Percentiles rank a stretch among this genome's conserved stretches.
phyloP scores from a whole-genome alignment of 2,888 invertebrate genomes.

The Drosophila histrio region DNA sequence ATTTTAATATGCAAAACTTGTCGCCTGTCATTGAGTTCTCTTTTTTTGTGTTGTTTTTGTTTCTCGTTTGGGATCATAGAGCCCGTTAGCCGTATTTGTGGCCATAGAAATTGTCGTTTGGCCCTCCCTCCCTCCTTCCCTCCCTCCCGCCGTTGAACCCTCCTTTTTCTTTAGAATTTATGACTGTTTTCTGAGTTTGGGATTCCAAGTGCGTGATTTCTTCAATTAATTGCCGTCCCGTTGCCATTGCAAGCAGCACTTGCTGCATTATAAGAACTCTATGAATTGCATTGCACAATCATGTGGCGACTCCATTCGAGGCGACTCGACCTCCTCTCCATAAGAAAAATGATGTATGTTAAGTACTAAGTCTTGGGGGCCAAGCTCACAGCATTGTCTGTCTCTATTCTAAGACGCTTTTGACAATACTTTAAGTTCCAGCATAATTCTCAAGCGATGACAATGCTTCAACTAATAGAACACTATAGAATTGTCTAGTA shows the following conservation, averaged over 20 bases:
- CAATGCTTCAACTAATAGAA: constrained; percentile 52
- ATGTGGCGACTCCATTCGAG: constrained; percentile 24
- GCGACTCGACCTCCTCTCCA: constrained; percentile 1
- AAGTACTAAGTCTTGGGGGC: constrained; percentile 21
- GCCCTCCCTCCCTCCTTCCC: neutral
- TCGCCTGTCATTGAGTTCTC: constrained; percentile 42
- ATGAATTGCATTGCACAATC: constrained; percentile 59
- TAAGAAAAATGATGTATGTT: constrained; percentile 33
- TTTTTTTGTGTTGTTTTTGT: constrained; percentile 9
- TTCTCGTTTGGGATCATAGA: constrained; percentile 48
- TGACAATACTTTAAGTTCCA: constrained; percentile 46
- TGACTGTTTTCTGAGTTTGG: constrained; percentile 42
- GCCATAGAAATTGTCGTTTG: constrained; percentile 57
- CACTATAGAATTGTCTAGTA: constrained; percentile 35
- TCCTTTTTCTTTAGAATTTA: constrained; percentile 39
- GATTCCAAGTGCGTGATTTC: constrained; percentile 72
- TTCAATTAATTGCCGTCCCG: constrained; percentile 73
- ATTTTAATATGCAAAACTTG: constrained; percentile 66
- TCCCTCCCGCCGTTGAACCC: neutral
- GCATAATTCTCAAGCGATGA: constrained; percentile 70
- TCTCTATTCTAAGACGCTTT: constrained; percentile 26
- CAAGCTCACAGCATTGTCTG: constrained; percentile 63
- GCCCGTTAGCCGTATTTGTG: constrained; percentile 63
- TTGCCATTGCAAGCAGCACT: constrained; percentile 36
- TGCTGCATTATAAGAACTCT: constrained; percentile 45